These are phyloP conservation scores for Micropoecilia bifurca DNA, from an alignment of 2,797 vertebrate genomes.

Conservation along the genomic window DNA sequence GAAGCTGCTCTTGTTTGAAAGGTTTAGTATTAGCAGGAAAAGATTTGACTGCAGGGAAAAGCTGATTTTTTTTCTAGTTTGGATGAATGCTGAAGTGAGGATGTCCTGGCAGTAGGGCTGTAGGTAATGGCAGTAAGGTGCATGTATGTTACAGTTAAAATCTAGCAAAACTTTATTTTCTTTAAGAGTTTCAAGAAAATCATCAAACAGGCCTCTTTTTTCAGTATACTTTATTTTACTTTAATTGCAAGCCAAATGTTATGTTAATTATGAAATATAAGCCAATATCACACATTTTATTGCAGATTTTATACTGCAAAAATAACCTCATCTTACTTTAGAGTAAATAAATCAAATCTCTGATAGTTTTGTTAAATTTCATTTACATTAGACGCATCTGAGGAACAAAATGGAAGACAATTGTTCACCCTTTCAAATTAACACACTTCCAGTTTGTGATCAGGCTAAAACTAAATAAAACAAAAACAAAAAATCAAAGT, in stretches of 20 bases:
- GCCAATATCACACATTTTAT: neutral
- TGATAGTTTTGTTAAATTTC: neutral
- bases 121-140: neutral
- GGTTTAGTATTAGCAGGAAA: conserved; percentile 22
- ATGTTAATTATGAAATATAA: neutral
- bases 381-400: neutral
- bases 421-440: neutral
- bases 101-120: neutral
- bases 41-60: conserved; percentile 11
- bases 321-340: neutral
- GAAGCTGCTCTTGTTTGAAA: conserved; percentile 25
- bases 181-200: neutral
- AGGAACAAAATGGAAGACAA: neutral
- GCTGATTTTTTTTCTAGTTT: conserved; percentile 5
- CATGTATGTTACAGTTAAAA: neutral
- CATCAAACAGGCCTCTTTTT: neutral
- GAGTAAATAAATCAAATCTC: neutral
- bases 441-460: neutral
- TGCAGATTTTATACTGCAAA: neutral
- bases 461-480: neutral
- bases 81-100: neutral
- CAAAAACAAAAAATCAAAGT: neutral
- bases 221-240: neutral
- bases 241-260: neutral
- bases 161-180: neutral